Evolutionary conservation across 2,113 vertebrate genomes (phyloP), one percentile per base, ranked within the genome.

Genomic region (Zosterops lateralis): DNA sequence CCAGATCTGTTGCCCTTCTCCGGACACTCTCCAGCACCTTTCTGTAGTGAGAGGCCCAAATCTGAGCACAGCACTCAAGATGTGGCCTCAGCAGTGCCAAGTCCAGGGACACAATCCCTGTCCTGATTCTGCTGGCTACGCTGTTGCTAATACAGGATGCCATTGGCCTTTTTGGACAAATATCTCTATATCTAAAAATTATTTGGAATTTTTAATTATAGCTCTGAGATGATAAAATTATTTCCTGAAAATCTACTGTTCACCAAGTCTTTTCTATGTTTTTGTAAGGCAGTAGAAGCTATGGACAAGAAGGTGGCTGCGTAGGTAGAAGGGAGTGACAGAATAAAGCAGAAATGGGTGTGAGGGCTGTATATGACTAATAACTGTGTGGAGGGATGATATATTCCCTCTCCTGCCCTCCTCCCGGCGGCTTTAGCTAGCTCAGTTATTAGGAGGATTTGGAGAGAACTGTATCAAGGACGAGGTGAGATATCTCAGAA

Each of bases 21-120:
- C 70, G 61, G 29, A 42, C 36, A 14, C 0, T 0, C 26, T 87
- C 4, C 36, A 40, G 4, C 22, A 25, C 54, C 44, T 74, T 82
- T 17, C 14, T 67, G 36, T 38, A 47, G 29, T 42, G 48, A 67
- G 42, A 14, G 12, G 22, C 45, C n/a, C 56, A 65, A n/a, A 74
- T 31, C 24, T 44, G 61, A 54, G 20, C 34, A 13, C 9, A 16
- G 28, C 5, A 15, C 9, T 51, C 1, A 2, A 34, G 17, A 17
- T 83, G 32, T 14, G 4, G 20, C 60, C 54, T 32, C 77, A 86
- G 31, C 57, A 76, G 17, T 17, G 26, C 56, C 1, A 0, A 65
- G 31, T 26, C 28, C 45, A 28, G 34, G 50, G 28, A 4, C 4
- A 12, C 5, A 3, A 15, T 66, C 82, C 24, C 42, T 32, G 38